Base-by-base conservation (phyloP, 1,140 invertebrate species). In the Drosophila arizonae region DNA sequence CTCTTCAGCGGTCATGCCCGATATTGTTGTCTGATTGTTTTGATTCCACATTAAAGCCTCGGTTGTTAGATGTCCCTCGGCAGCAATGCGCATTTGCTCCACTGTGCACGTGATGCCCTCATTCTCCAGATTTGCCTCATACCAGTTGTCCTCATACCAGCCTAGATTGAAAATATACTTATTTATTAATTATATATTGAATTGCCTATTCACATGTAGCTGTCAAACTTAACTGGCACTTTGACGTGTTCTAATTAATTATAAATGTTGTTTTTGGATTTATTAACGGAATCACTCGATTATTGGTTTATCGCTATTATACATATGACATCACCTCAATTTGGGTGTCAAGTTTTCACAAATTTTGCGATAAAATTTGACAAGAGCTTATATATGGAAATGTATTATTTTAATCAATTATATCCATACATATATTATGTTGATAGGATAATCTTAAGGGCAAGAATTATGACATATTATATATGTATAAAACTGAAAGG, bases 141-240 rank as follows among this genome's bases (percentile, higher is more conserved):
- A 99, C 99, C 99, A 99, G 88, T 99, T 98, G 91, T 99, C 98
- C 89, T 99, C 98, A 92, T 99, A 99, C 99, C 99, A 99, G 46
- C 97, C 96, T 96, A 11, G 6, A 39, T 45, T 2, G 11, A 50
- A 15, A 36, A n/a, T 4, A 41, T 28, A 24, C 24, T 39, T 6
- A 54, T 41, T 39, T 6, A 54, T 36, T 15, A 33, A 15, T 54
- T 17, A 54, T 6, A 8, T 54, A 8, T 33, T 6, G 28, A 10
- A 28, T 39, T 39, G 6, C 26, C 8, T 17, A 46, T 46, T 11
- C 11, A 50, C 11, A 50, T 50, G 21, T n/a, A 13, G 1, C 11
- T 50, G 48, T n/a, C 24, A 50, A 28, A 50, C 11, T 50, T 50
- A 28, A 26, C 48, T 26, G 13, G 5, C 1, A 50, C 10, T 26